phyloP scores from a whole-genome alignment of 2,113 vertebrate genomes.

The Trematocara unimaculatum region DNA sequence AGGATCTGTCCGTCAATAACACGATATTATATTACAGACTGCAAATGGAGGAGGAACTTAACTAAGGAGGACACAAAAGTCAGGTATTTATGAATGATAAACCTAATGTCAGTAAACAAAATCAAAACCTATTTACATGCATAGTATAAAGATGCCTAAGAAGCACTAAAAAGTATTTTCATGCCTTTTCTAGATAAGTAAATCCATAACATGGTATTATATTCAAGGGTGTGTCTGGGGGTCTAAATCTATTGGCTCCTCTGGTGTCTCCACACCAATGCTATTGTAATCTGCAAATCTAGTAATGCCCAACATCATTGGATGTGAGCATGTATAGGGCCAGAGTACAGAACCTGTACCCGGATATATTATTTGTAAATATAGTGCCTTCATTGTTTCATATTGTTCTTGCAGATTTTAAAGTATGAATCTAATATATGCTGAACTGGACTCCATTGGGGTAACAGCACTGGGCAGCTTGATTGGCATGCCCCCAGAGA shows the following conservation, averaged over 20 bases:
- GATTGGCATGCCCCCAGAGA: not conserved
- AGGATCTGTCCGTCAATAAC: not conserved
- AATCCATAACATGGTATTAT: not conserved
- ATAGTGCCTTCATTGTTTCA: not conserved
- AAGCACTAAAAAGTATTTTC: not conserved
- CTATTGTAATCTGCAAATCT: not conserved
- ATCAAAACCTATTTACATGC: not conserved
- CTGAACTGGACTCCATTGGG: too few relatives aligned
- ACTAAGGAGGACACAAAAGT: not conserved
- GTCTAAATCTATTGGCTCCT: not conserved
- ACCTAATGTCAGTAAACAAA: not conserved
- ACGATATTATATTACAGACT: not conserved
- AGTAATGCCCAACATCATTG: not conserved
- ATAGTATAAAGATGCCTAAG: not conserved
- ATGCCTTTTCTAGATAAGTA: not conserved
- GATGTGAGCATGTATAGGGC: not conserved
- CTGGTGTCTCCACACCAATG: not conserved
- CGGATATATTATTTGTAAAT: not conserved
- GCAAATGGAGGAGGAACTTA: not conserved
- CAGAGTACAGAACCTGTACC: not conserved
- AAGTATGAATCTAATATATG: not conserved
- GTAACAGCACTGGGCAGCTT: not conserved
- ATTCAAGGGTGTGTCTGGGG: not conserved
- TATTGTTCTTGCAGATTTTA: not conserved
- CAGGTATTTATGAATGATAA: not conserved